Evolutionary conservation across 2,888 invertebrate genomes (phyloP).

Genomic region (Perizoma affinitatum): DNA sequence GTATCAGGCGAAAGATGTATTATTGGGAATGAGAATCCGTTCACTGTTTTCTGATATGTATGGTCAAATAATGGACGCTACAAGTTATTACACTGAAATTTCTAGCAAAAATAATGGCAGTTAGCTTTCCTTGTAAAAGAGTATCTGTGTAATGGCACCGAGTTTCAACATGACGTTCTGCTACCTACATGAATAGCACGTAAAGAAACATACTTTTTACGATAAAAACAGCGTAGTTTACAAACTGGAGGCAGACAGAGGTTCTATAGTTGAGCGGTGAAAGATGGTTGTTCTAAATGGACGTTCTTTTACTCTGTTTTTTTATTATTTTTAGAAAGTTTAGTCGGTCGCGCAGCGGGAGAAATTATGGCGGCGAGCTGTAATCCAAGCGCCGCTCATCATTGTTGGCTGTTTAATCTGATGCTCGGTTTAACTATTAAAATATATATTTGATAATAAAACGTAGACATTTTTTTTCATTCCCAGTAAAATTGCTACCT

Average conservation of each 20-base stretch:
- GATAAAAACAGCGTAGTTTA: constrained; percentile 44
- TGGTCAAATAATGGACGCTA: constrained; percentile 55
- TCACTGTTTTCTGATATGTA: constrained; percentile 63
- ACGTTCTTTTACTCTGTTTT: constrained; percentile 78
- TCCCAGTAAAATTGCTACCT: constrained; percentile 20
- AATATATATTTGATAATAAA: constrained; percentile 29
- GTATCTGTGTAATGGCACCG: constrained; percentile 31
- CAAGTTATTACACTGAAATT: constrained; percentile 51
- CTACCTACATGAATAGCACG: constrained; percentile 33
- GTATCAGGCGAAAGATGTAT: constrained; percentile 73
- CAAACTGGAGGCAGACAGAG: constrained; percentile 53
- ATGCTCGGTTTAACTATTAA: constrained; percentile 51
- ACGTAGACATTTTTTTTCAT: constrained; percentile 20
- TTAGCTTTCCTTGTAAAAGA: constrained; percentile 37
- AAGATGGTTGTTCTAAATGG: constrained; percentile 78
- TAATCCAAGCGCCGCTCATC: constrained; percentile 72
- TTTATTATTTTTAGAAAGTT: constrained; percentile 81
- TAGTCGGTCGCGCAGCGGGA: constrained; percentile 75
- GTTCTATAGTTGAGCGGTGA: constrained; percentile 77
- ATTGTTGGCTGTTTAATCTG: constrained; percentile 67
- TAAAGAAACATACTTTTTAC: constrained; percentile 21
- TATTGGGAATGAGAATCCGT: constrained; percentile 71
- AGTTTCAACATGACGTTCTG: constrained; percentile 11
- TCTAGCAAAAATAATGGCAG: constrained; percentile 48
- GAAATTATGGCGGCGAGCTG: constrained; percentile 75